These are phyloP conservation scores for Rafetus swinhoei DNA, from an alignment of 2,113 vertebrate genomes.

Conservation along the genomic window DNA sequence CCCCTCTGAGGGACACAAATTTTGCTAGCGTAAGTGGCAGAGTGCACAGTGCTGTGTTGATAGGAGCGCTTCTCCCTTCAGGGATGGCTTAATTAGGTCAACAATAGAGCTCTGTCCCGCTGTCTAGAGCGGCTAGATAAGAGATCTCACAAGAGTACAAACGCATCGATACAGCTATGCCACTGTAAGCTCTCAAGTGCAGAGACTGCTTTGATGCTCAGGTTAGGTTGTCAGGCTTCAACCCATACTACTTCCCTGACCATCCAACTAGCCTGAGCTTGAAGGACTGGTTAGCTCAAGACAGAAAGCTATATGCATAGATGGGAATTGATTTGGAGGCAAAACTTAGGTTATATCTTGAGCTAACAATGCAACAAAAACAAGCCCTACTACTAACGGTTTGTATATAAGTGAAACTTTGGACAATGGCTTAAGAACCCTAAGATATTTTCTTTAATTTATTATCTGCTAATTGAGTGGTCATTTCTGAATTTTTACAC, in stretches of 20 bases:
- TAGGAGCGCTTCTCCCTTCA: too few relatives aligned
- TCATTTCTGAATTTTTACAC: neutral
- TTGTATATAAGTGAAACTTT: neutral
- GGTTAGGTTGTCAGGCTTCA: neutral
- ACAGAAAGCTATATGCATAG: neutral
- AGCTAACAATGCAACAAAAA: neutral
- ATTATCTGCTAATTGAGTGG: neutral
- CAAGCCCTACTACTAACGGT: neutral
- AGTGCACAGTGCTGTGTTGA: too few relatives aligned
- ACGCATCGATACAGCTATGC: too few relatives aligned
- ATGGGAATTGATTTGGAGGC: neutral
- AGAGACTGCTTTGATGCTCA: too few relatives aligned
- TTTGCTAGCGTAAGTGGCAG: too few relatives aligned
- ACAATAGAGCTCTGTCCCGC: too few relatives aligned
- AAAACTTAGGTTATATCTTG: neutral
- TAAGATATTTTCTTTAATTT: neutral
- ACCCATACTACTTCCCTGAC: neutral
- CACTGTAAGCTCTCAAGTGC: too few relatives aligned
- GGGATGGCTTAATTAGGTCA: too few relatives aligned
- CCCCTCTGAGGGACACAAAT: too few relatives aligned
- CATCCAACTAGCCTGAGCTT: neutral
- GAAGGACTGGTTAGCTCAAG: neutral
- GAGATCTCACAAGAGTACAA: too few relatives aligned
- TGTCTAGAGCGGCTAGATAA: too few relatives aligned
- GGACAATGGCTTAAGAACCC: neutral